These are phyloP conservation scores for Eumeta japonica DNA, from an alignment of 1,140 invertebrate genomes.

Conservation along the genomic window DNA sequence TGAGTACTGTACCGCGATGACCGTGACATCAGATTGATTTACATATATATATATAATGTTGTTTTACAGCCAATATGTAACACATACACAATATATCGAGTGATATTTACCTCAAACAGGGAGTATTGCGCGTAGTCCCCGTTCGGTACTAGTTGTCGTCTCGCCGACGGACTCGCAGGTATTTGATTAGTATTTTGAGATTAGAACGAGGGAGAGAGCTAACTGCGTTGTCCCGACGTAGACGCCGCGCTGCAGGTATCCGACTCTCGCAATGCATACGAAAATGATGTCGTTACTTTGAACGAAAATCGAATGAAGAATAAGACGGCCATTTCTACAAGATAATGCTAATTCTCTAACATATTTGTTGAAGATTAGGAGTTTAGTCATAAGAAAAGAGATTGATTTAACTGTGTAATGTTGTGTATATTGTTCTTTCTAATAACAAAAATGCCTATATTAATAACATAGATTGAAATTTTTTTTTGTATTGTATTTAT, in stretches of 20 bases:
- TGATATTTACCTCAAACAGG: slow-evolving; percentile 49
- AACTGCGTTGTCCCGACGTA: no score
- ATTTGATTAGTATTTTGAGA: slow-evolving; percentile 55
- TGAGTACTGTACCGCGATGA: no score
- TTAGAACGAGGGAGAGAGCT: slow-evolving; percentile 26
- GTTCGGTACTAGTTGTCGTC: slow-evolving; percentile 51
- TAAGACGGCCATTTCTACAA: slow-evolving; percentile 33
- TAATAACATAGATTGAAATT: no score
- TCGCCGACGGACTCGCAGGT: slow-evolving; percentile 54
- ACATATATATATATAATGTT: slow-evolving; percentile 54
- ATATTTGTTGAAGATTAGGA: slow-evolving; percentile 42
- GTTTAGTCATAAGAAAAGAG: no score
- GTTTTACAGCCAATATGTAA: slow-evolving; percentile 48
- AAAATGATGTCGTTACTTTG: slow-evolving; percentile 6
- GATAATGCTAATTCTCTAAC: slow-evolving; percentile 40
- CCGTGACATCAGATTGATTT: slow-evolving; percentile 27
- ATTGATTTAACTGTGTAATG: no score
- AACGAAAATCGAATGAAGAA: slow-evolving; percentile 19
- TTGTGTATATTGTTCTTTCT: no score
- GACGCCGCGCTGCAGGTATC: no score
- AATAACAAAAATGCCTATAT: no score
- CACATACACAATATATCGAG: slow-evolving; percentile 49
- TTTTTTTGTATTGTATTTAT: no score
- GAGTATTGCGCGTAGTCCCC: slow-evolving; percentile 40
- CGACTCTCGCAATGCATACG: slow-evolving; percentile 16